Conservation (phyloP, 1,140 invertebrate species). For the Diplogasteroides magnus region DNA sequence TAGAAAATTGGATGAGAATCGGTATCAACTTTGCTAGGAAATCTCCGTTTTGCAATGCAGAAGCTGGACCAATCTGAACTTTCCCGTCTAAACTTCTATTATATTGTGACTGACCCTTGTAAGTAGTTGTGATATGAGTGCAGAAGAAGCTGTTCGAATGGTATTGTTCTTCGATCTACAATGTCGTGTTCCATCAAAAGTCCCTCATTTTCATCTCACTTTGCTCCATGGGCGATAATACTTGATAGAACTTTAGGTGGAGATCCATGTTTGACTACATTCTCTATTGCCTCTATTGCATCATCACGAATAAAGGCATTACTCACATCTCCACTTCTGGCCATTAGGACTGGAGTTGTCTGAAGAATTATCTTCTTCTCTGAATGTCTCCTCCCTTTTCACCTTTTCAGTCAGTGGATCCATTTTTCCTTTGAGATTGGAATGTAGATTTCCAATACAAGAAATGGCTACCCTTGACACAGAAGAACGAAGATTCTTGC, state of each 20-base stretch:
- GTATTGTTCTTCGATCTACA: conserved; percentile 32
- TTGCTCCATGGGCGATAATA: conserved; percentile 19
- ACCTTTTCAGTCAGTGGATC: conserved; percentile 26
- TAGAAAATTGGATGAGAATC: conserved; percentile 13
- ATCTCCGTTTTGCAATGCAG: background rate
- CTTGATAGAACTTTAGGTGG: conserved; percentile 17
- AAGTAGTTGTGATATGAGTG: conserved; percentile 8
- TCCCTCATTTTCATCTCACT: too few relatives aligned
- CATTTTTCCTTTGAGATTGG: conserved; percentile 22
- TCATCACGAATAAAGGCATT: conserved; percentile 29
- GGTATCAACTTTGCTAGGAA: conserved; percentile 5
- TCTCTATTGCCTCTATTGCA: conserved; percentile 22
- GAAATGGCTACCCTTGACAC: conserved; percentile 23
- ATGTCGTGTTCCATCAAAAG: too few relatives aligned
- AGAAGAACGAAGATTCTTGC: conserved; percentile 25
- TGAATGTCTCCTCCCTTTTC: background rate
- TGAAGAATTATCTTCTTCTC: conserved; percentile 9
- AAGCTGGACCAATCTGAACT: background rate
- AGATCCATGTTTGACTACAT: conserved; percentile 19
- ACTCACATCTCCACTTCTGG: conserved; percentile 16
- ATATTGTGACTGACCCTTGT: background rate
- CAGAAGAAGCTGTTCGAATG: conserved; percentile 16
- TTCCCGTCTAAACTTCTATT: background rate
- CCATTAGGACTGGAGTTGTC: conserved; percentile 14
- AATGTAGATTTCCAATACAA: conserved; percentile 16